Evolutionary conservation across 2,113 vertebrate genomes (phyloP).

Genomic region (Bos taurus): ARS-UCD2.0 NC_037338.1:105643501-105644000

Average conservation of each 20-base stretch:
- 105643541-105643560: accelerated
- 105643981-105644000: not conserved
- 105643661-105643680: not conserved
- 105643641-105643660: not conserved
- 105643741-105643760: not conserved
- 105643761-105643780: accelerated
- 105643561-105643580: accelerated
- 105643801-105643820: not conserved
- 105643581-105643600: accelerated
- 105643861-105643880: accelerated
- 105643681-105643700: accelerated
- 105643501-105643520: not conserved
- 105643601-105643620: not conserved
- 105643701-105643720: not conserved
- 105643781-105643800: not conserved
- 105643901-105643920: not conserved
- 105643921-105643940: not conserved
- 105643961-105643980: not conserved
- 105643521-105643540: accelerated
- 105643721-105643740: accelerated
- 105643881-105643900: not conserved
- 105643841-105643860: not conserved
- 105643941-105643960: not conserved
- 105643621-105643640: not conserved
- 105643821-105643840: not conserved